phyloP scores from a whole-genome alignment of 2,888 invertebrate genomes.

The Alsophila aescularia region DNA sequence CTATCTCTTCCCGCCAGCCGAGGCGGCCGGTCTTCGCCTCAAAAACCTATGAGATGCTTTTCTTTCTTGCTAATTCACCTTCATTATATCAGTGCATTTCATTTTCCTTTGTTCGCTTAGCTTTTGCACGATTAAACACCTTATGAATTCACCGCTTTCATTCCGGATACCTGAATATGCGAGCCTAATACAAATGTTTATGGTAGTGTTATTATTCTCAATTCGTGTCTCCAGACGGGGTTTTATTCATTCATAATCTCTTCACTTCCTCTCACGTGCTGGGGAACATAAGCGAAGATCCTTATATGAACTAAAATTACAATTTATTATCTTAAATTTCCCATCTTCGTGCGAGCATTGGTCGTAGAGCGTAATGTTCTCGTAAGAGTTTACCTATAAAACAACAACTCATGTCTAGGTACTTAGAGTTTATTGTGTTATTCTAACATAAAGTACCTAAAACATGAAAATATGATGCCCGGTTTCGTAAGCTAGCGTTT shows the following conservation, averaged over 20 bases:
- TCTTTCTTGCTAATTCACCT: constrained; percentile 72
- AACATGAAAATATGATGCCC: constrained; percentile 24
- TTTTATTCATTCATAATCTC: constrained; percentile 52
- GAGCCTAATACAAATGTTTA: constrained; percentile 58
- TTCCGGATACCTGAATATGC: constrained; percentile 48
- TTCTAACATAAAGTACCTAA: constrained; percentile 27
- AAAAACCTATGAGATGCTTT: constrained; percentile 66
- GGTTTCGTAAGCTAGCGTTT: constrained; percentile 29
- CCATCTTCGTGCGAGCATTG: constrained; percentile 36
- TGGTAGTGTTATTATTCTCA: constrained; percentile 57
- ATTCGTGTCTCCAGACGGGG: constrained; percentile 42
- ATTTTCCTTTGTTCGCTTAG: constrained; percentile 74
- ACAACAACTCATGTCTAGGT: constrained; percentile 31
- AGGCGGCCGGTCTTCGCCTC: constrained; percentile 43
- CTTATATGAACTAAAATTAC: constrained; percentile 32
- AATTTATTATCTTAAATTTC: constrained; percentile 37
- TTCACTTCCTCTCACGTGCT: constrained; percentile 41
- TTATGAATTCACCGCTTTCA: constrained; percentile 70
- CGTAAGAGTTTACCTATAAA: constrained; percentile 29
- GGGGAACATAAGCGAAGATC: constrained; percentile 26
- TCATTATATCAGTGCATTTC: constrained; percentile 66
- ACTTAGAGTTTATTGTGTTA: constrained; percentile 28
- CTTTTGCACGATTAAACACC: constrained; percentile 78
- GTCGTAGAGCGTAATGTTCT: constrained; percentile 36
- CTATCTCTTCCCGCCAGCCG: constrained; percentile 64